phyloP scores from a whole-genome alignment of 1,140 invertebrate genomes.

The Zaprionus lachaisei region DNA sequence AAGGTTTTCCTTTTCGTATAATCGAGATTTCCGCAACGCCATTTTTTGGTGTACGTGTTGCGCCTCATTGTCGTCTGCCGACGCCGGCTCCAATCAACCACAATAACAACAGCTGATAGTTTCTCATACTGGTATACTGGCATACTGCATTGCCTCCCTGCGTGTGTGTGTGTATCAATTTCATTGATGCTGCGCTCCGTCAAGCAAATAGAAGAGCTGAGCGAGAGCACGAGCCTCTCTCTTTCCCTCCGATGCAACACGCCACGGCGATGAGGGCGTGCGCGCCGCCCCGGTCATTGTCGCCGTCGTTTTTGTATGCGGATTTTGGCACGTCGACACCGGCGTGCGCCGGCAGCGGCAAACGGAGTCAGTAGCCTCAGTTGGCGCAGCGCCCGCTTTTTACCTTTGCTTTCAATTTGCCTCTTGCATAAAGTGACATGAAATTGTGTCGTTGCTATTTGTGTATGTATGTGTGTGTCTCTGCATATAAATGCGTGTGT shows the following conservation, averaged over 20 bases:
- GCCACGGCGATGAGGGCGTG: slow-evolving; percentile 23
- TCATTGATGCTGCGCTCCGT: slow-evolving; percentile 23
- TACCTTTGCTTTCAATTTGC: slow-evolving; percentile 13
- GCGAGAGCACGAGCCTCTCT: not conserved
- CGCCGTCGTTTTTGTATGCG: slow-evolving; percentile 55
- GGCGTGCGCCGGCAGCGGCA: slow-evolving; percentile 20
- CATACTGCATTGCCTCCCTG: slow-evolving; percentile 13
- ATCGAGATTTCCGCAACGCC: slow-evolving; percentile 76
- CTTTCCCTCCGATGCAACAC: slow-evolving; percentile 14
- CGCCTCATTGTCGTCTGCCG: slow-evolving; percentile 55
- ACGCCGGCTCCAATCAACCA: slow-evolving; percentile 6
- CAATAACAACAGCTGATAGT: slow-evolving; percentile 19
- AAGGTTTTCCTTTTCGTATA: slow-evolving; percentile 56
- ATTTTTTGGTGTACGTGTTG: slow-evolving; percentile 79
- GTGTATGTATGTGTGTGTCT: not conserved
- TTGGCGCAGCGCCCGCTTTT: slow-evolving; percentile 11
- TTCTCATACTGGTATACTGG: slow-evolving; percentile 21
- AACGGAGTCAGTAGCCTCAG: slow-evolving; percentile 27
- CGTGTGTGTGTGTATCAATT: slow-evolving; percentile 23
- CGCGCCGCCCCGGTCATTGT: slow-evolving; percentile 25
- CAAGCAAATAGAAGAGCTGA: slow-evolving; percentile 6
- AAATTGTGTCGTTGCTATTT: slow-evolving; percentile 40
- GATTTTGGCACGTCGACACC: slow-evolving; percentile 71
- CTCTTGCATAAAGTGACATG: slow-evolving; percentile 60
- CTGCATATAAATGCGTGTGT: not conserved